Base-by-base conservation (phyloP, 1,140 invertebrate genomes). In the Nasonia longicornis region DNA sequence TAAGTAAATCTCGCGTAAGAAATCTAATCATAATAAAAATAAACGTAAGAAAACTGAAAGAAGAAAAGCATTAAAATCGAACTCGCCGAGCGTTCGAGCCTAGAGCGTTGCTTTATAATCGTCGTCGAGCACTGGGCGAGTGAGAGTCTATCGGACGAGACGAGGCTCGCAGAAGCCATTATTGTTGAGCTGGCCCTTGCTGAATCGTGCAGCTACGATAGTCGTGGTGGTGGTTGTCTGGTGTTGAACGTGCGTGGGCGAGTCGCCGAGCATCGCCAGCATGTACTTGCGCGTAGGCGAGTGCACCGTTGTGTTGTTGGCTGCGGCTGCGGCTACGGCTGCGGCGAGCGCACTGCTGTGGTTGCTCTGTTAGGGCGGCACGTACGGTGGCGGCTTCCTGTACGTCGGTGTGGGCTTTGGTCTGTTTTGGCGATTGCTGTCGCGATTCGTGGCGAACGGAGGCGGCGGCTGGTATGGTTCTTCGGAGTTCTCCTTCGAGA, bases 381-480 rank as follows among this genome's bases (percentile, higher is more conserved):
- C 96, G 89, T 98, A 98, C 22, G 96, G 96, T 80, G 96, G 96
- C 63, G 96, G 96, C 91, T 96, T 97, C 86, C 96, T 93, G 92
- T 97, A 97, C 75, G 95, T 96, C 42, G 96, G 95, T 31, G 96
- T 96, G 42, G 95, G 95, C 86, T 95, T 96, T 52, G 95, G 95
- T 81, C 94, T 91, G 76, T 93, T 93, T 82, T 93, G 92, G 74
- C 93, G 91, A 86, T 92, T 93, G 63, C 93, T 93, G 52, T 95
- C 94, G 67, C 93, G 93, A 80, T 94, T 93, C 58, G 95, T 92
- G 67, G 95, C 94, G 85, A 96, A 95, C 8, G 96, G 96, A 2
- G 96, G 94, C 11, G 95, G 94, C 58, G 95, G 91, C 75, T 92
- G 92, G 63, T 92, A 92, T n/a, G 92, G 92, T 79, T 92, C 92